Evolutionary conservation across 92 coral and sea anemone genomes (phyloP).

Genomic region (Micromussa lordhowensis): DNA sequence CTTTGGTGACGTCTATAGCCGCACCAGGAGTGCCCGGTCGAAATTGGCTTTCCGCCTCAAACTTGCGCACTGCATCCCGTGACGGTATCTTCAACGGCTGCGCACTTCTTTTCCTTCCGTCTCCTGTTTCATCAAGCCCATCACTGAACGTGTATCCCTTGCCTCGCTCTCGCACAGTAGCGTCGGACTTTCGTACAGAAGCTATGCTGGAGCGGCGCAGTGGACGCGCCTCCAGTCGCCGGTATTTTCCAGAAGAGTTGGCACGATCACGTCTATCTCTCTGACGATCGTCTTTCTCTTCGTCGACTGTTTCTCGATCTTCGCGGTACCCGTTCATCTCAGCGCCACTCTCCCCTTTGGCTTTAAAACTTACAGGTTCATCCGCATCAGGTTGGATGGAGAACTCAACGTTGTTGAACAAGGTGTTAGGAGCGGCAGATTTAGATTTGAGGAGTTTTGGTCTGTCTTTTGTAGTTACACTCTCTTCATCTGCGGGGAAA

Average conservation of each 20-base stretch:
- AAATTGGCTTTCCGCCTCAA: not conserved
- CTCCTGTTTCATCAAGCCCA: constrained; percentile 35
- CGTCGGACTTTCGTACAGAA: constrained; percentile 89
- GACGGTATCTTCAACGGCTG: constrained; percentile 32
- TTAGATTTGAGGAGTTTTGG: constrained; percentile 44
- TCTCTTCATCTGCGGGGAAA: constrained; percentile 14
- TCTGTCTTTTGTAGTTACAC: not conserved
- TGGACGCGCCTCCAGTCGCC: constrained; percentile 74
- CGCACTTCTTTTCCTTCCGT: constrained; percentile 5
- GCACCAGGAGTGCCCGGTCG: constrained; percentile 38
- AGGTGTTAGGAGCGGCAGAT: constrained; percentile 20
- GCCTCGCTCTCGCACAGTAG: constrained; percentile 76
- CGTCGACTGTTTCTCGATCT: constrained; percentile 23
- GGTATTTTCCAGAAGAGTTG: constrained; percentile 47
- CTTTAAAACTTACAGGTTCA: constrained; percentile 16
- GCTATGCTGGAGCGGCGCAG: constrained; percentile 89
- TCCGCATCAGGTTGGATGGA: constrained; percentile 12
- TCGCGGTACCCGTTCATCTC: constrained; percentile 44
- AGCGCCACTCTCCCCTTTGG: constrained; percentile 4
- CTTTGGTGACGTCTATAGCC: not conserved
- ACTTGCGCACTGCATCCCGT: constrained; percentile 9
- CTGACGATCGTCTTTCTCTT: not conserved
- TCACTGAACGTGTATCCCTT: constrained; percentile 74
- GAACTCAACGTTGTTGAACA: constrained; percentile 40
- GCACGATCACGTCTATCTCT: constrained; percentile 32